Evolutionary conservation across 1,140 invertebrate genomes (phyloP).

Genomic region (Penaeus vannamei): DNA sequence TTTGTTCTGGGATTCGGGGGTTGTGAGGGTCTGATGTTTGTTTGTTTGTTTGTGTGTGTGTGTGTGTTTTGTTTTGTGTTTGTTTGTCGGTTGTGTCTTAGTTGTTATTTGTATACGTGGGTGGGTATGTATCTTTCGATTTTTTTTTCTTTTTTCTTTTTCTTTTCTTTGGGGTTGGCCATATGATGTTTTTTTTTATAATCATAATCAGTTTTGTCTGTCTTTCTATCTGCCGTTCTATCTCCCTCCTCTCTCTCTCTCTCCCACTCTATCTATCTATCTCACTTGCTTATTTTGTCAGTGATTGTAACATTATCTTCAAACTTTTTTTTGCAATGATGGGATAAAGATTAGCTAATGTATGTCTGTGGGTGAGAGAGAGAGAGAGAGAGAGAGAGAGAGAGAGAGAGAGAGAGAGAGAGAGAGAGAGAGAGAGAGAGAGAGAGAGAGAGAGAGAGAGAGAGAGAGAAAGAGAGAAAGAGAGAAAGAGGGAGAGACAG

Average conservation of each 20-base stretch:
- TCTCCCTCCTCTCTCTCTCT: constrained; percentile 17
- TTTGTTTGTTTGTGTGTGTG: too few species aligned
- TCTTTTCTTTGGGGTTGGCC: neutral
- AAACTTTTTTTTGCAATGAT: neutral
- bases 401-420: neutral
- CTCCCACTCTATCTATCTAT: neutral
- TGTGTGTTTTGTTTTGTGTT: too few species aligned
- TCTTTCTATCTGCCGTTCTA: neutral
- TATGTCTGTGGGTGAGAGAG: too few species aligned
- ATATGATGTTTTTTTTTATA: neutral
- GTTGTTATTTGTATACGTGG: too few species aligned
- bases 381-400: too few species aligned
- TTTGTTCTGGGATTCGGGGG: too few species aligned
- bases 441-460: neutral
- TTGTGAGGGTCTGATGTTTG: too few species aligned
- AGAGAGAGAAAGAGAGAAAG: neutral
- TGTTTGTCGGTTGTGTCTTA: too few species aligned
- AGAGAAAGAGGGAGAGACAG: neutral
- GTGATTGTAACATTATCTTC: neutral
- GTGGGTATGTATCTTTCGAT: neutral
- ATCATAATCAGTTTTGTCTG: neutral
- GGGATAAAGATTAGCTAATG: too few species aligned
- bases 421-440: neutral
- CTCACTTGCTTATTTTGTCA: neutral
- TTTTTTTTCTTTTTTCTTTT: neutral